Evolutionary conservation across 2,797 vertebrate genomes (phyloP), one percentile per base, ranked within the genome.

Genomic region (Muscicapa striata): DNA sequence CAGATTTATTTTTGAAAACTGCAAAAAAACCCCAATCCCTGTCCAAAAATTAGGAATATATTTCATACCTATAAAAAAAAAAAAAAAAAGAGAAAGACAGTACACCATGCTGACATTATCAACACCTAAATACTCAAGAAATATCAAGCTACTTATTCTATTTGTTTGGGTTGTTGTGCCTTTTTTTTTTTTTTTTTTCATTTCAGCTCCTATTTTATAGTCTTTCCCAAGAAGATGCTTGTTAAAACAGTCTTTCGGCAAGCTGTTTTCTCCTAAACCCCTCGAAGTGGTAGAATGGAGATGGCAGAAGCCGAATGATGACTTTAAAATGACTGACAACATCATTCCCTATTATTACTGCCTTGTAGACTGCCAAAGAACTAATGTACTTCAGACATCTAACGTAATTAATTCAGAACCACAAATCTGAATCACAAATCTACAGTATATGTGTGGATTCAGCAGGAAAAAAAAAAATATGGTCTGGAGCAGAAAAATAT

Each of bases 241-340:
- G 84, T 96, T 97, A 96, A 96, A 95, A 59, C 40, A 84, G 30
- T 63, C 69, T 90, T 92, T 95, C 18, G 4, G 81, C 93, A 96
- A 87, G 11, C 85, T 96, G 59, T 91, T 97, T 84, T 82, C 84
- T 81, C 64, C 89, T 57, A 94, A 96, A 97, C 41, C 87, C 40
- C 5, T 34, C 14, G 3, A 94, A 96, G 86, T 95, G 75, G 84
- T 96, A 92, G 96, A 96, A 94, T 43, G 88, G 89, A 96, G 94
- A 94, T 81, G 93, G 96, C 90, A 96, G 95, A 96, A 95, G 74
- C 70, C 9, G 52, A 97, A 93, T 83, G 92, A 95, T 91, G 93
- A 93, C 94, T 98, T 96, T 97, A 94, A 97, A 96, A 91, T 96
- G 96, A 97, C 96, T 98, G 97, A 98, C 97, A 98, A 95, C 95